Evolutionary conservation across 2,888 invertebrate species (phyloP), one percentile per base, ranked within the genome.

Genomic region (Patella caerulea): DNA sequence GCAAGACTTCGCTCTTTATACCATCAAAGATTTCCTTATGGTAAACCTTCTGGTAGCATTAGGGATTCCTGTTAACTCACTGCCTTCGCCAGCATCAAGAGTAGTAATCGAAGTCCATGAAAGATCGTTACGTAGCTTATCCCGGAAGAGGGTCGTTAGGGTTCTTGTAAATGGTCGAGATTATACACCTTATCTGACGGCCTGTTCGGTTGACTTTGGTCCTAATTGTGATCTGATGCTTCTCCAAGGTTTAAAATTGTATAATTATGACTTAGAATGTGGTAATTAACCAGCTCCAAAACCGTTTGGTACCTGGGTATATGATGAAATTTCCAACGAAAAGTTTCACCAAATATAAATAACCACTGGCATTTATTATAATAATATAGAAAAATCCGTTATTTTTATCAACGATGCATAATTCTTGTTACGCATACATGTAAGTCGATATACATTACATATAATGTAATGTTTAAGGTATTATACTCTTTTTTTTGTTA

Each of bases 61-160:
- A 5, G 76, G 73, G 34, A 65, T 73, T 55, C 72, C 55, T 14
- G 59, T 53, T 7, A 34, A 72, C 7, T 12, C 34, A 12, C 7
- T 73, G 15, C 72, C 69, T 3, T 73, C 76, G 15, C 69, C 34
- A 17, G 73, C 59, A 3, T 76, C 76, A 14, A 69, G 76, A 19
- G 24, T 76, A 9, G 72, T 69, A 65, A 72, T 76, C 24, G 76
- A 76, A 24, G 73, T 76, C 12, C 72, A 72, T 14, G 65, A 53
- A 45, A 53, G 69, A 65, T 15, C 45, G 45, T 34, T 52, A 3
- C 59, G 52, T 52, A 19, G 45, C 29, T 34, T 29, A 29, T 11
- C 19, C 2, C 55, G 73, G 34, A n/a, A 29, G 59, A 65, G 45
- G 3, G 72, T 72, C 2, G 34, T 75, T 14, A 29, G 73, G 15